Evolutionary conservation across 2,113 vertebrate species (phyloP).

Genomic region (Salminus brasiliensis): DNA sequence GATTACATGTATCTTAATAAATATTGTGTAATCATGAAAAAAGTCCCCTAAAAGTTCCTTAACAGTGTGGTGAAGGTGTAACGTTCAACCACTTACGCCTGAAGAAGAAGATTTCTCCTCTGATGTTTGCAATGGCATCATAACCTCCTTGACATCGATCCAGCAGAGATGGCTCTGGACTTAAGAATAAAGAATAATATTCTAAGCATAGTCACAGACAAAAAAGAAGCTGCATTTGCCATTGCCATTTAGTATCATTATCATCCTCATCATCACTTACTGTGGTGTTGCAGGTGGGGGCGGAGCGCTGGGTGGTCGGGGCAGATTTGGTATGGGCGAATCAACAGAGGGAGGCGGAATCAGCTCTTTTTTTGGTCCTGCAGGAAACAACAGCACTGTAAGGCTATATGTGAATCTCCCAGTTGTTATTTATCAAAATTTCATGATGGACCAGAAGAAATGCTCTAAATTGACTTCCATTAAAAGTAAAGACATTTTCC

Average conservation of each 20-base stretch:
- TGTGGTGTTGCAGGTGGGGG: slow-evolving; percentile 38
- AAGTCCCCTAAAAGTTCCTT: too few relatives aligned
- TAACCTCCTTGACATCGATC: slow-evolving; percentile 73
- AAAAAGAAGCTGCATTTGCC: slow-evolving; percentile 2
- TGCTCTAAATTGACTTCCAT: too few relatives aligned
- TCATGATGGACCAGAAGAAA: too few relatives aligned
- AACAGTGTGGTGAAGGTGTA: too few relatives aligned
- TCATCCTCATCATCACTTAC: slow-evolving; percentile 36
- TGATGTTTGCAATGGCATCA: slow-evolving; percentile 77
- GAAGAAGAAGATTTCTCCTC: slow-evolving; percentile 79
- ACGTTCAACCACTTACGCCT: slow-evolving; percentile 64
- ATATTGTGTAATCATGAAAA: too few relatives aligned
- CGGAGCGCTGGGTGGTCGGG: slow-evolving; percentile 17
- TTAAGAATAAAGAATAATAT: slow-evolving; percentile 29
- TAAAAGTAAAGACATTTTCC: too few relatives aligned
- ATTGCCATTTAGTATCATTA: too few relatives aligned
- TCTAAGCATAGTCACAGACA: not conserved
- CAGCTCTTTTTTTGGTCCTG: slow-evolving; percentile 33
- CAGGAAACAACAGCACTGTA: not conserved
- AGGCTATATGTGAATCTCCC: not conserved
- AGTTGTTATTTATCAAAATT: too few relatives aligned
- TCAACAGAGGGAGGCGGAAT: not conserved
- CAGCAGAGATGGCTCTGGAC: slow-evolving; percentile 53
- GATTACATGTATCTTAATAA: too few relatives aligned
- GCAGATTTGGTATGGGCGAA: slow-evolving; percentile 39